phyloP scores from a whole-genome alignment of 2,113 vertebrate genomes.

The Thunnus thynnus region DNA sequence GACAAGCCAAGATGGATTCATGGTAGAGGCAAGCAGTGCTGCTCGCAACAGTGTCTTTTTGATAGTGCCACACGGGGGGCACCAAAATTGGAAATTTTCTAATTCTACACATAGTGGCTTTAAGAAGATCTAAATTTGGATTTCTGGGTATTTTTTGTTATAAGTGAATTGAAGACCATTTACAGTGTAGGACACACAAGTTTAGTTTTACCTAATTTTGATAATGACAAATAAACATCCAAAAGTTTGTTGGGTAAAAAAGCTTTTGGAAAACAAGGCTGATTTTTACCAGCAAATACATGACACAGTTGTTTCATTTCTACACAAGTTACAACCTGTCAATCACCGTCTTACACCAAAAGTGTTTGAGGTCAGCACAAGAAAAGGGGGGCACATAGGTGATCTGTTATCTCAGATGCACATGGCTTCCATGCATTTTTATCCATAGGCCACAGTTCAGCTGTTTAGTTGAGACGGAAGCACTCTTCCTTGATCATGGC shows the following conservation, averaged over 20 bases:
- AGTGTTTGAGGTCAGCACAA: slow-evolving; percentile 19
- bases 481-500: slow-evolving; percentile 53
- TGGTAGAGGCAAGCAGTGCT: too few species aligned
- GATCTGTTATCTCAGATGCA: slow-evolving; percentile 21
- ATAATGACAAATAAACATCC: slow-evolving; percentile 3
- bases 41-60: too few species aligned
- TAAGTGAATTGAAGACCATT: neutral
- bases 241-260: neutral
- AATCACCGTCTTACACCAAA: slow-evolving; percentile 16
- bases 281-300: neutral
- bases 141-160: neutral
- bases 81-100: too few species aligned
- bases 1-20: neutral
- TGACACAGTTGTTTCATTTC: neutral
- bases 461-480: slow-evolving; percentile 34
- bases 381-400: slow-evolving; percentile 12
- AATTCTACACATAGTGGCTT: too few species aligned
- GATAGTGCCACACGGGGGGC: too few species aligned
- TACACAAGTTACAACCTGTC: slow-evolving; percentile 11
- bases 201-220: neutral
- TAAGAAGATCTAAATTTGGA: too few species aligned
- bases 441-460: slow-evolving; percentile 1
- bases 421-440: slow-evolving; percentile 27
- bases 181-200: neutral
- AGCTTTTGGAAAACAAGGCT: too few species aligned